Evolutionary conservation across 2,797 vertebrate species (phyloP), one percentile per base, ranked within the genome.

Genomic region (Tenualosa ilisha): DNA sequence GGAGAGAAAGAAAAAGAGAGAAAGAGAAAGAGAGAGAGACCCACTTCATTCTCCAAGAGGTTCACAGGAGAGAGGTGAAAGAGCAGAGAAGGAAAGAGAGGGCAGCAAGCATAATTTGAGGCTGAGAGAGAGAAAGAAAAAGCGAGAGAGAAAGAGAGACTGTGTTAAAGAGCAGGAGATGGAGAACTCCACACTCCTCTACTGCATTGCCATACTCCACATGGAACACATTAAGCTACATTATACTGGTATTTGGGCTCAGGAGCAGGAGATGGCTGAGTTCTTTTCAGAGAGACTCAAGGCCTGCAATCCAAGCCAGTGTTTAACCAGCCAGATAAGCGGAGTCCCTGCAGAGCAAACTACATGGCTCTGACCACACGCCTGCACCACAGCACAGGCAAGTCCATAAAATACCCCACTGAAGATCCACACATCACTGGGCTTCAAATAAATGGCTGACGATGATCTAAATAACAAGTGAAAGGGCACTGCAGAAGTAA

Each of bases 201-300:
- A 86, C 84, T 87, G 82, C 75, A 43, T 6, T 88, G 84, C 84
- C 15, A 8, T 46, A 86, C 81, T 82, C 81, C 86, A 85, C 81
- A 81, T 86, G 86, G 86, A 88, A 86, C 54, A 85, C 82, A 88
- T 89, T 88, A 87, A 22, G 81, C 26, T 86, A 81, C 82, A 82
- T 86, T 85, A 85, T 83, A 81, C 54, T 83, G 61, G 85, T 40
- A 79, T 79, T 79, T 7, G 37, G 72, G 72, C 37, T 79, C 17
- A 46, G 72, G 8, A 43, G 72, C 72, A 84, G 26, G 43, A 85
- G 50, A 54, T 82, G 26, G 40, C 84, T 83, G 40, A 50, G 81
- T 37, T 59, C 72, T 79, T 40, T 40, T 46, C 17, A 8, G 72
- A 79, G 72, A 79, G 72, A 17, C 40, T 46, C 26, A 7, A n/a